phyloP scores from a whole-genome alignment of 2,888 invertebrate genomes.

The Pilophorus perplexus region DNA sequence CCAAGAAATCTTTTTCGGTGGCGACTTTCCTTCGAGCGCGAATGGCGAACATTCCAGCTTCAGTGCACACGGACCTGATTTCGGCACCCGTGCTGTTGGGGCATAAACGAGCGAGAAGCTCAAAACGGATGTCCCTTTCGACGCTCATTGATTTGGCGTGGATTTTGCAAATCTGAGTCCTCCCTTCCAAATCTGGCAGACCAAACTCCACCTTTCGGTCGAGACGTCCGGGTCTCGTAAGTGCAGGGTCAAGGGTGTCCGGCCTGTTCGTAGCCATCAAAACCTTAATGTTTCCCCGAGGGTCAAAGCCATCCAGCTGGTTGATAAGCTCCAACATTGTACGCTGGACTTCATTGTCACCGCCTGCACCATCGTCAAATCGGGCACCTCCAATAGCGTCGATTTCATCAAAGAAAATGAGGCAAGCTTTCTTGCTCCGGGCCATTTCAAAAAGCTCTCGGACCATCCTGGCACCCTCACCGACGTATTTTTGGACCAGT shows the following conservation, averaged over 20 bases:
- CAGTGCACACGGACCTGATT: slow-evolving; percentile 90
- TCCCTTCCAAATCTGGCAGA: slow-evolving; percentile 92
- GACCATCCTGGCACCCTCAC: slow-evolving; percentile 97
- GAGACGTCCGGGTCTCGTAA: slow-evolving; percentile 96
- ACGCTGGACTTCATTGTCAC: slow-evolving; percentile 96
- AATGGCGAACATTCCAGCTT: slow-evolving; percentile 99
- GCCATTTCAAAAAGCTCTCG: slow-evolving; percentile 99
- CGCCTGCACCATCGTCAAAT: slow-evolving; percentile 98
- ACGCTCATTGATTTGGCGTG: slow-evolving; percentile 99
- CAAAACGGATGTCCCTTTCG: slow-evolving; percentile 96
- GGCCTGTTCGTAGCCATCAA: slow-evolving; percentile 99
- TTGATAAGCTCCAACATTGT: slow-evolving; percentile 99
- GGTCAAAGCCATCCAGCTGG: slow-evolving; percentile 98
- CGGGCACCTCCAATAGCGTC: slow-evolving; percentile 98
- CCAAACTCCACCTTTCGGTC: slow-evolving; percentile 99
- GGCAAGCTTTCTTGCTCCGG: slow-evolving; percentile 97
- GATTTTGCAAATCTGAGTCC: slow-evolving; percentile 97
- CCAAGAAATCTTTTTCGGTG: slow-evolving; percentile 98
- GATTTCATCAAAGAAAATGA: slow-evolving; percentile 99
- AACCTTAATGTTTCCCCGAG: slow-evolving; percentile 95
- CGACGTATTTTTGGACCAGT: slow-evolving; percentile 78
- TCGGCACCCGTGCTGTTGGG: slow-evolving; percentile 93
- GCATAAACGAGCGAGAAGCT: slow-evolving; percentile 90
- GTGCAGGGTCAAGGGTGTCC: slow-evolving; percentile 96
- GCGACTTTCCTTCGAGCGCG: slow-evolving; percentile 97